Conservation (phyloP, 2,888 invertebrate genomes). For the Acronicta aceris region DNA sequence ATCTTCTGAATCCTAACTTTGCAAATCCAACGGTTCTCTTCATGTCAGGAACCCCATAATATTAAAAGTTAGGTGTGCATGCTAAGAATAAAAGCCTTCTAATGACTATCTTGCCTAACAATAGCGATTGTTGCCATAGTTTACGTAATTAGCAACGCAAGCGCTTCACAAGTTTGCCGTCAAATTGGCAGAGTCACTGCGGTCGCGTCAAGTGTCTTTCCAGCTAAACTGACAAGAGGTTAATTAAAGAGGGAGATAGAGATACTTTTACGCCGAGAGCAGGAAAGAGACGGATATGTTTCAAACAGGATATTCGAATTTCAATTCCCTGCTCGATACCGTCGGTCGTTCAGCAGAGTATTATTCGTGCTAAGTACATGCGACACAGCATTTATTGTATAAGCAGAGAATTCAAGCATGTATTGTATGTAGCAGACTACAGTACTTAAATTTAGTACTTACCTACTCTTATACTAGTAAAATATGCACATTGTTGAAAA, state of each 20-base stretch:
- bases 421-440: no score
- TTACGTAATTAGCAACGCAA: conserved; percentile 51
- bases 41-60: no score
- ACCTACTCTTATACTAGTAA: no score
- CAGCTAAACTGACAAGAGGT: conserved; percentile 74
- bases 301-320: conserved; percentile 44
- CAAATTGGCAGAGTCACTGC: conserved; percentile 80
- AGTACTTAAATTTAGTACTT: no score
- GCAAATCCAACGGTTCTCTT: no score
- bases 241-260: conserved; percentile 69
- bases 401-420: no score
- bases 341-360: conserved; percentile 14
- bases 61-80: no score
- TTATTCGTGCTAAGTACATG: conserved; percentile 22
- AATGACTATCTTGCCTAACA: conserved; percentile 8
- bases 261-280: conserved; percentile 19
- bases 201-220: conserved; percentile 79
- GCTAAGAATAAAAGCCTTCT: not conserved
- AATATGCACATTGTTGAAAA: no score
- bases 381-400: not conserved
- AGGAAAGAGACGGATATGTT: conserved; percentile 43
- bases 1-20: no score
- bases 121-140: conserved; percentile 7
- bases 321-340: conserved; percentile 53
- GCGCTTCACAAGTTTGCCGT: conserved; percentile 73